Percentiles rank a stretch among this genome's conserved stretches.
These are phyloP conservation scores for Drosophila orena DNA, from an alignment of 1,140 invertebrate species.

Conservation along the genomic window DNA sequence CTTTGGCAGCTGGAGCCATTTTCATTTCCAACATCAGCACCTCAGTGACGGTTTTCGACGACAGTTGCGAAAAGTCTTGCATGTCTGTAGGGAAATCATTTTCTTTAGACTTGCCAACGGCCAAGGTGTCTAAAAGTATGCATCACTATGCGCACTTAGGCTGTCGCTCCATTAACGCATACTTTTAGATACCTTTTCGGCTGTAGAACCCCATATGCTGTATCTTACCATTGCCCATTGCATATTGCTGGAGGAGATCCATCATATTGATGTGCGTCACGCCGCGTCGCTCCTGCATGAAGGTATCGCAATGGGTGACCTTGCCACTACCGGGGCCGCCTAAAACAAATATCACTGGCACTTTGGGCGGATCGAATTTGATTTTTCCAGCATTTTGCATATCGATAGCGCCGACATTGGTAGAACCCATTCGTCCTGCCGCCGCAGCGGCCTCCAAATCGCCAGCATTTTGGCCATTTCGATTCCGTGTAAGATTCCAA, in stretches of 20 bases:
- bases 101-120: not conserved
- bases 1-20: slow-evolving; percentile 94
- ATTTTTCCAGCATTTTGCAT: slow-evolving; percentile 91
- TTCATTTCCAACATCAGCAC: slow-evolving; percentile 97
- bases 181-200: not conserved
- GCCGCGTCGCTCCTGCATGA: slow-evolving; percentile 93
- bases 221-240: slow-evolving; percentile 92
- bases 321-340: slow-evolving; percentile 96
- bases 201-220: not conserved
- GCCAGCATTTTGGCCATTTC: slow-evolving; percentile 61
- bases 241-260: slow-evolving; percentile 93
- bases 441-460: slow-evolving; percentile 37
- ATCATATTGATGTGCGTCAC: slow-evolving; percentile 96
- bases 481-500: slow-evolving; percentile 83
- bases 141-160: not conserved
- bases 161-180: not conserved
- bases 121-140: not conserved
- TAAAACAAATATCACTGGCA: slow-evolving; percentile 94
- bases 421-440: slow-evolving; percentile 45
- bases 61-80: slow-evolving; percentile 93
- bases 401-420: slow-evolving; percentile 71
- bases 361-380: slow-evolving; percentile 92
- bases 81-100: slow-evolving; percentile 87
- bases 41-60: slow-evolving; percentile 94
- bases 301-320: slow-evolving; percentile 95